Evolutionary conservation across 2,113 vertebrate species (phyloP), one percentile per base, ranked within the genome.

Genomic region (Microcebus jonahi): DNA sequence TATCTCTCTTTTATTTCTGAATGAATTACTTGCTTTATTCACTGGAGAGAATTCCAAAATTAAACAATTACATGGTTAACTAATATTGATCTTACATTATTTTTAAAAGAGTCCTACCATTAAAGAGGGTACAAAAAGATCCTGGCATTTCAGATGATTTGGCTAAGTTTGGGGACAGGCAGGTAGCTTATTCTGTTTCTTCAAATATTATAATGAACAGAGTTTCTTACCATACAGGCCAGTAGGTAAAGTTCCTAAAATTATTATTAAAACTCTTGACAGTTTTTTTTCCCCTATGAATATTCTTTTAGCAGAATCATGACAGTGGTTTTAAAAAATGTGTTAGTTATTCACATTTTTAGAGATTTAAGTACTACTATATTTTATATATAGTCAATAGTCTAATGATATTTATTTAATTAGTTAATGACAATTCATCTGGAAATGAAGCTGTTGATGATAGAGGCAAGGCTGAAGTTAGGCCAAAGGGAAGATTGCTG

Each of bases 51-150:
- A 90, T 85, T 42, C 8, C 42, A 65, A 57, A 93, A 73, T 84
- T 86, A 89, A 88, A 89, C 55, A 57, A 65, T 68, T 86, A 68
- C 2, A 67, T 84, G 87, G n/a, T 87, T 97, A 84, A 77, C 36
- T 83, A 59, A 77, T 71, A 73, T 77, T 94, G 70, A 92, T 71
- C 23, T 82, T 86, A 81, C 7, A 23, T 81, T 75, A 76, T 94
- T 96, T 63, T 92, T 68, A 77, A 71, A 84, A 68, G 68, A 50
- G 55, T 25, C 27, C 36, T 34, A 77, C 36, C 57, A 59, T 65
- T 87, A 36, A 81, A 85, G 39, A 92, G 11, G 2, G 21, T 67
- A 39, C 29, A 11, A 12, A 73, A 73, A 82, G 76, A 76, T n/a
- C 48, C 34, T 53, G 0, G 82, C 27, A 20, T 92, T 68, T 92